Percentiles rank a stretch among this genome's conserved stretches.
Evolutionary conservation across 2,797 vertebrate genomes (phyloP).

Genomic region (Sebastes trivittatus): DNA sequence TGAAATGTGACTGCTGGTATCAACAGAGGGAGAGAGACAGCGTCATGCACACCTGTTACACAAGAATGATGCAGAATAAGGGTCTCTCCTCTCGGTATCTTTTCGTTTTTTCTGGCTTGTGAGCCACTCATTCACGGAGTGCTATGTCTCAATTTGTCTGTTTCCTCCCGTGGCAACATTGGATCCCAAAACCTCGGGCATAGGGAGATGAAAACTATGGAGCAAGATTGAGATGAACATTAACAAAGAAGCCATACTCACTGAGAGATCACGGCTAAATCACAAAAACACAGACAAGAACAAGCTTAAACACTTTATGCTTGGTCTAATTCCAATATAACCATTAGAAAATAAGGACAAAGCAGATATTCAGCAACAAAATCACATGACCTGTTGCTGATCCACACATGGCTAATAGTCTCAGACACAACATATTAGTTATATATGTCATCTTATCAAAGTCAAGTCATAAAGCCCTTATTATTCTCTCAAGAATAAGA

Average conservation of each 20-base stretch:
- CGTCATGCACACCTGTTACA: conserved; percentile 73
- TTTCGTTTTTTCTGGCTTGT: conserved; percentile 34
- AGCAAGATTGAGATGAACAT: conserved; percentile 32
- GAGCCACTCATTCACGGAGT: conserved; percentile 76
- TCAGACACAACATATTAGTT: conserved; percentile 17
- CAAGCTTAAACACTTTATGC: not conserved
- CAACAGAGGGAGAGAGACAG: not conserved
- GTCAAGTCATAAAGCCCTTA: not conserved
- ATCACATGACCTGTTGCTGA: conserved; percentile 62
- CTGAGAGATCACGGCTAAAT: not conserved
- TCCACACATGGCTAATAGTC: conserved; percentile 25
- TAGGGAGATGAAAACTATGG: conserved; percentile 58
- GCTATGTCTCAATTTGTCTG: conserved; percentile 72
- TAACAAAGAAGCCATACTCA: not conserved
- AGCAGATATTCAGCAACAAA: conserved; percentile 48
- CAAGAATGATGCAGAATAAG: conserved; percentile 64
- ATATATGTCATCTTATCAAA: not conserved
- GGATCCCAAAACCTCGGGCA: conserved; percentile 70
- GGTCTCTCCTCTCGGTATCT: conserved; percentile 47
- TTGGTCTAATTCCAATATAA: not conserved
- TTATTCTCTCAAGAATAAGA: not conserved
- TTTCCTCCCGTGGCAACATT: conserved; percentile 82
- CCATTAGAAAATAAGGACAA: conserved; percentile 47
- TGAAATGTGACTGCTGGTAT: conserved; percentile 4
- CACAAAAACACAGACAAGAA: conserved; percentile 1